Evolutionary conservation across 2,797 vertebrate genomes (phyloP).

Genomic region (Potorous gilbertii): DNA sequence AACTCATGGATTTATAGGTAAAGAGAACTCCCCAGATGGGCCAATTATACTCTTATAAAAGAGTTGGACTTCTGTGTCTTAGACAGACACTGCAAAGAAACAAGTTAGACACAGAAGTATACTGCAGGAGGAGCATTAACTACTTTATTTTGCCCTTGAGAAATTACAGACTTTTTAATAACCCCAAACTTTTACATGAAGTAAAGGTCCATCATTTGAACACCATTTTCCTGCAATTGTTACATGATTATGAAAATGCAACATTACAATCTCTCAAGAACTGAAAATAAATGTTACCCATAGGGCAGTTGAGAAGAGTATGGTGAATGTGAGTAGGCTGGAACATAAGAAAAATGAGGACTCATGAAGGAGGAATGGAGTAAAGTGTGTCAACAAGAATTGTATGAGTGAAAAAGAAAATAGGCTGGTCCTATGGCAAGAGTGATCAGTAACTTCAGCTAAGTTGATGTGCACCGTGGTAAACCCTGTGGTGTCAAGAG

Average conservation of each 20-base stretch:
- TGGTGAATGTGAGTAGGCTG: not conserved
- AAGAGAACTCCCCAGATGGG: not conserved
- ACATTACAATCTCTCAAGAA: not conserved
- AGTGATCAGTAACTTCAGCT: not conserved
- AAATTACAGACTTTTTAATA: not conserved
- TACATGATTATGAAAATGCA: not conserved
- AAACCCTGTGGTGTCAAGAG: not conserved
- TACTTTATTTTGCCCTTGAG: not conserved
- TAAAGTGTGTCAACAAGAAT: not conserved
- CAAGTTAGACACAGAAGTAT: not conserved
- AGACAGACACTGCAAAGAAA: not conserved
- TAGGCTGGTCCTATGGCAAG: not conserved
- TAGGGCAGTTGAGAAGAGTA: not conserved
- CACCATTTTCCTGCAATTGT: not conserved
- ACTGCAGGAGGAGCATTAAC: not conserved
- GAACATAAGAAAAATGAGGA: not conserved
- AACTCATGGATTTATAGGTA: not conserved
- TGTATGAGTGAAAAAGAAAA: not conserved
- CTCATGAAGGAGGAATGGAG: not conserved
- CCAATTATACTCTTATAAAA: not conserved
- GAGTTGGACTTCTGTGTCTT: not conserved
- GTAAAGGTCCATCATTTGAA: not conserved
- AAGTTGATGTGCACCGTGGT: not conserved
- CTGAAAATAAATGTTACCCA: not conserved
- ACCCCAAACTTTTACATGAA: not conserved